Conservation (phyloP, 2,113 vertebrate species). For the Paracanthobrama guichenoti region DNA sequence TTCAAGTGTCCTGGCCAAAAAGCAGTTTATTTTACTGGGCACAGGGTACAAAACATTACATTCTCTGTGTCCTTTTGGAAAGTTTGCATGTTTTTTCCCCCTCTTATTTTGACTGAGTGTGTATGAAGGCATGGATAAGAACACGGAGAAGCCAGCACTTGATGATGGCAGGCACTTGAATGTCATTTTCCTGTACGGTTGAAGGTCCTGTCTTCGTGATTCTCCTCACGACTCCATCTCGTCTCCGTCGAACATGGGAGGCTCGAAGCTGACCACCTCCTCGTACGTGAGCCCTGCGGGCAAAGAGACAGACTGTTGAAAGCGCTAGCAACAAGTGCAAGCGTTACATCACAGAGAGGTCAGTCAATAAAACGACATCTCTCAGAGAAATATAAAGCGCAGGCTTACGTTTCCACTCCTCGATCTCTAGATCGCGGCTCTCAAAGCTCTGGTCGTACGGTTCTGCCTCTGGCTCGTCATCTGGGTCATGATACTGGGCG, state of each 20-base stretch:
- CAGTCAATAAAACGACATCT: not conserved
- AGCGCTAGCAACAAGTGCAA: not conserved
- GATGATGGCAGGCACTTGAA: constrained; percentile 65
- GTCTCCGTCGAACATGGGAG: constrained; percentile 87
- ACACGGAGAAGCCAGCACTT: constrained; percentile 68
- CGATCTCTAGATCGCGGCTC: constrained; percentile 93
- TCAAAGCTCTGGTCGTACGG: constrained; percentile 98
- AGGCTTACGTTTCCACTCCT: constrained; percentile 96
- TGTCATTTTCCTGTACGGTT: constrained; percentile 73
- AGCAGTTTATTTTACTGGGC: not conserved
- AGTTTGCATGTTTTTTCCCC: not conserved
- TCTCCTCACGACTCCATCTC: constrained; percentile 93
- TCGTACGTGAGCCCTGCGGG: constrained; percentile 90
- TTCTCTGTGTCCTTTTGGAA: constrained; percentile 42
- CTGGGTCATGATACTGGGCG: constrained; percentile 94
- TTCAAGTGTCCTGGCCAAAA: not conserved
- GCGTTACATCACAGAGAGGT: not conserved
- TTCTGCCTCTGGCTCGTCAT: constrained; percentile 93
- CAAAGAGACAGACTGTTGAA: not conserved
- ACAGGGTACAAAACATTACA: constrained; percentile 29
- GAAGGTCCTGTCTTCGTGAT: constrained; percentile 69
- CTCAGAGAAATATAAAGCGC: not conserved
- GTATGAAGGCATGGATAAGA: constrained; percentile 29
- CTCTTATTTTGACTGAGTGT: constrained; percentile 45
- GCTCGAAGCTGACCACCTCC: constrained; percentile 91